Evolutionary conservation across 2,797 vertebrate species (phyloP), one percentile per base, ranked within the genome.

Genomic region (Vireo griseus): DNA sequence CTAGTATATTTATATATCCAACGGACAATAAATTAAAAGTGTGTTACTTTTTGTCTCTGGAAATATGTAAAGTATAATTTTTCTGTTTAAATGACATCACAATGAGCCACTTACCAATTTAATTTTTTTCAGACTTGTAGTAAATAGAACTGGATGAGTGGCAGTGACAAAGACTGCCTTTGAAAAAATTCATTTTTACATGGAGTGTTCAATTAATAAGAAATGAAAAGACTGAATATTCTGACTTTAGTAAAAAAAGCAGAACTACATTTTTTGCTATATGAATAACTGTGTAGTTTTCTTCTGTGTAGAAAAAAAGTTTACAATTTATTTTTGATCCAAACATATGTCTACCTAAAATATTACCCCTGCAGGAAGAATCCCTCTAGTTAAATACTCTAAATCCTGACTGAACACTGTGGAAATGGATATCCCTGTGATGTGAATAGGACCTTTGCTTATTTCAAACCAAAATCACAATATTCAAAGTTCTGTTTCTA

Each of bases 181-280:
- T 88, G 90, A 96, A 85, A 73, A 11, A 33, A 45, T 31, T 67
- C 90, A 44, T 44, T 91, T 95, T 94, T 89, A 88, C 52, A 71
- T 35, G 73, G 51, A 75, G 3, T 33, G 66, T 25, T 21, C 8
- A 86, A 90, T 75, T 77, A 76, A 71, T 71, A 63, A 79, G 48
- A 96, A 94, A 91, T 68, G 0, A 79, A 83, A 83, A 65, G 29
- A 81, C 8, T 21, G 29, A 76, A 77, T 91, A 57, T 65, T 57
- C 45, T 80, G 44, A 71, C 13, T 94, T 80, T 9, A 51, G 7
- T 67, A 74, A 81, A 35, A 82, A 84, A 83, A 67, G 5, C 51
- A 19, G 69, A 92, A 81, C 29, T 75, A 28, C 3, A 19, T 35
- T 33, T 88, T 82, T 75, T 28, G 1, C 61, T 58, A 21, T 29